Evolutionary conservation across 2,113 vertebrate species (phyloP).

Genomic region (Corythornis vintsioides): DNA sequence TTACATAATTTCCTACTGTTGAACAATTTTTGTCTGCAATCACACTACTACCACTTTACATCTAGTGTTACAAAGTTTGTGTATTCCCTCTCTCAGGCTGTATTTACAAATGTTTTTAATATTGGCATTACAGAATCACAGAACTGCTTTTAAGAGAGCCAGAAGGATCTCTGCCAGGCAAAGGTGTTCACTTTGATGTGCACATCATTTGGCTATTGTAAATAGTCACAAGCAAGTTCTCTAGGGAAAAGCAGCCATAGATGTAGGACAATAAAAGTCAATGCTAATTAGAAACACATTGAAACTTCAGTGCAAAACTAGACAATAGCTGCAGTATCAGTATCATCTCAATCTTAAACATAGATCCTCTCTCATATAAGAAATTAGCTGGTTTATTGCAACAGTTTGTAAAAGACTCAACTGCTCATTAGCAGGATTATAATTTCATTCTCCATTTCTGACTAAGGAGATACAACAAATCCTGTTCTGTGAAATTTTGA

Average conservation of each 20-base stretch:
- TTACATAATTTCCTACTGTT: neutral
- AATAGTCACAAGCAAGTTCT: neutral
- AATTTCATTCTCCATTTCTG: neutral
- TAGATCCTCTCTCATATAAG: neutral
- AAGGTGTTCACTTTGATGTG: neutral
- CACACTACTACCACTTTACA: neutral
- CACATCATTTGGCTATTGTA: neutral
- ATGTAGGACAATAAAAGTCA: neutral
- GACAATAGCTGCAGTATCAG: neutral
- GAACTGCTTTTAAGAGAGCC: neutral
- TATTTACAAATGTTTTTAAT: neutral
- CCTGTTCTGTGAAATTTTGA: neutral
- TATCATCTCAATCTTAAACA: neutral
- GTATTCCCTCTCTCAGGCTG: neutral
- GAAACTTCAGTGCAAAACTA: neutral
- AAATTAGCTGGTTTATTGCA: neutral
- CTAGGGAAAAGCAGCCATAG: neutral
- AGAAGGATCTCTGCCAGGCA: fast-evolving
- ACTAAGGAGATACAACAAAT: neutral
- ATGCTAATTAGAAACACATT: neutral
- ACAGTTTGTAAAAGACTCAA: neutral
- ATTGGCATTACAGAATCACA: neutral
- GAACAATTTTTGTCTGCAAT: neutral
- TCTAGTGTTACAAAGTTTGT: neutral
- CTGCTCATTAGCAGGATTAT: neutral